Evolutionary conservation across 2,797 vertebrate species (phyloP).

Genomic region (Vipera latastei): DNA sequence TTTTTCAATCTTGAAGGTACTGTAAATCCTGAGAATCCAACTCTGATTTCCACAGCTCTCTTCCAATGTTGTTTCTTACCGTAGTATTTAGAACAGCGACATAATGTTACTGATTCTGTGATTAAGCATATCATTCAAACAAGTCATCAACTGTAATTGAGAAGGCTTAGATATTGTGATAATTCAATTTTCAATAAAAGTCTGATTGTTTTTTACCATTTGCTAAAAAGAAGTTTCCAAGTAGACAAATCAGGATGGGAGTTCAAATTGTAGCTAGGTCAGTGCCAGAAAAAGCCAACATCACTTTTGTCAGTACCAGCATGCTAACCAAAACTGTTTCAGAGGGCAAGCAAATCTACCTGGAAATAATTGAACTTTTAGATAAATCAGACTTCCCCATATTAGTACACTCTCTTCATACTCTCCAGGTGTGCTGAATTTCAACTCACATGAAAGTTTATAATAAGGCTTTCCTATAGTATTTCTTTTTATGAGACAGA

Average conservation of each 20-base stretch:
- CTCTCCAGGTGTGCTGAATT: background rate
- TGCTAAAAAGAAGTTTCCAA: background rate
- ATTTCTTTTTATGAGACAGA: background rate
- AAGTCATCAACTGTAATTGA: background rate
- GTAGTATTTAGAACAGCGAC: too few species aligned
- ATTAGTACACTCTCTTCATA: background rate
- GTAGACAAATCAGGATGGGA: background rate
- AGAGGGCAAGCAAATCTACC: background rate
- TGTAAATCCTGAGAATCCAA: background rate
- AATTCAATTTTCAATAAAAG: background rate
- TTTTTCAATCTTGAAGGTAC: background rate
- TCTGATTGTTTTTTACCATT: background rate
- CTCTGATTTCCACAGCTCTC: background rate
- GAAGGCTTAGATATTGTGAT: background rate
- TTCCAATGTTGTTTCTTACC: background rate
- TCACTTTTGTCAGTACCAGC: background rate
- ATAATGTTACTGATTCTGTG: background rate
- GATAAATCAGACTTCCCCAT: background rate
- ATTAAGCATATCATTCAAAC: background rate
- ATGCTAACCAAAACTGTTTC: background rate
- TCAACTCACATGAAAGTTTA: background rate
- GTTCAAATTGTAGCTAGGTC: background rate
- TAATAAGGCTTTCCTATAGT: background rate
- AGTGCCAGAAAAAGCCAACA: background rate
- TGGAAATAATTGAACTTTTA: background rate